phyloP scores from a whole-genome alignment of 1,140 invertebrate genomes.

The Drosophila persimilis region DNA sequence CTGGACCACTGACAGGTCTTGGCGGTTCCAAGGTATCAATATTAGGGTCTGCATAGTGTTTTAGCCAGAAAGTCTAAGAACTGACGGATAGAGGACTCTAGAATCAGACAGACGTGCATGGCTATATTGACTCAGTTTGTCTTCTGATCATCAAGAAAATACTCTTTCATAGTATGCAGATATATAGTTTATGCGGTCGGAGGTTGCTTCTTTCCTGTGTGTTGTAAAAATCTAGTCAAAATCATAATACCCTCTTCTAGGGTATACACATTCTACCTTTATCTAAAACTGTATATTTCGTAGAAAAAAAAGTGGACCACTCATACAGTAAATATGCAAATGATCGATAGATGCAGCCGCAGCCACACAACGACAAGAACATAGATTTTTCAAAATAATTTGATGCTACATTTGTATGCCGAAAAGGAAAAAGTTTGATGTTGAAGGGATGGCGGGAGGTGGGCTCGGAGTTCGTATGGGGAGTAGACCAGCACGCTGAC shows the following conservation, averaged over 20 bases:
- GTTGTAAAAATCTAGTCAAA: too few relatives aligned
- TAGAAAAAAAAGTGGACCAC: slow-evolving; percentile 21
- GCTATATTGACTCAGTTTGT: too few relatives aligned
- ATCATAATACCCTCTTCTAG: neutral
- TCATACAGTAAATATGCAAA: slow-evolving; percentile 49
- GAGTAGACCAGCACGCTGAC: slow-evolving; percentile 59
- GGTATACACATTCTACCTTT: slow-evolving; percentile 2
- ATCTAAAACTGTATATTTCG: slow-evolving; percentile 11
- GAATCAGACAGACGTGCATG: too few relatives aligned
- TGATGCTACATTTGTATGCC: slow-evolving; percentile 64
- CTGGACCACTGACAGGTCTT: too few relatives aligned
- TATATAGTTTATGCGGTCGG: too few relatives aligned
- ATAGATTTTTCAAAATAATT: slow-evolving; percentile 57
- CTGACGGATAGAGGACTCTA: too few relatives aligned
- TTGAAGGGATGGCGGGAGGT: slow-evolving; percentile 11
- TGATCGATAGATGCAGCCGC: slow-evolving; percentile 27
- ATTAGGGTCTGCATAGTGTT: too few relatives aligned
- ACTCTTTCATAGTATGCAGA: too few relatives aligned
- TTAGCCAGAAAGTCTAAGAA: too few relatives aligned
- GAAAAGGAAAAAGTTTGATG: neutral
- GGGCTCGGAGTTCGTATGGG: slow-evolving; percentile 22
- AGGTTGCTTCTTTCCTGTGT: too few relatives aligned
- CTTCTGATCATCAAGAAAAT: too few relatives aligned
- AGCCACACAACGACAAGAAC: slow-evolving; percentile 16
- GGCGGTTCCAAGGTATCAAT: too few relatives aligned